Evolutionary conservation across 2,113 vertebrate species (phyloP).

Genomic region (Lophura nycthemera): DNA sequence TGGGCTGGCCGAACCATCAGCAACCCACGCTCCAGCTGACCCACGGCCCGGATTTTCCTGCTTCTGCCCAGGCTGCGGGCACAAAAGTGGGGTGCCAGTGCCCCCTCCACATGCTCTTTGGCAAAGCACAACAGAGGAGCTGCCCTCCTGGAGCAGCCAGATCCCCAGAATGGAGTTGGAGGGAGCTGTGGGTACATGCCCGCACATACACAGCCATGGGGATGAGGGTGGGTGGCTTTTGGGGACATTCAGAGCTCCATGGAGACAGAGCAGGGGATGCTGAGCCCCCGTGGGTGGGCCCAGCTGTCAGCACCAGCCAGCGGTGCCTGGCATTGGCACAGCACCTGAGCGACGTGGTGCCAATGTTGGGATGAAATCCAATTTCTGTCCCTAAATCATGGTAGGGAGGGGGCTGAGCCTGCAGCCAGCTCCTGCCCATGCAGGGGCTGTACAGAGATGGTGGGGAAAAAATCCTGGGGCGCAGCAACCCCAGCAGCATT

Average conservation of each 20-base stretch:
- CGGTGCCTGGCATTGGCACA: neutral
- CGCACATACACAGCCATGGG: neutral
- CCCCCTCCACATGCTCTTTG: constrained; percentile 38
- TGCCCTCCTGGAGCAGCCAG: constrained; percentile 39
- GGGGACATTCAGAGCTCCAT: neutral
- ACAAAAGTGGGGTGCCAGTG: neutral
- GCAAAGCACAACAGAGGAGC: constrained; percentile 30
- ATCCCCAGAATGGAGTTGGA: neutral
- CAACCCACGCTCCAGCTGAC: rapidly evolving
- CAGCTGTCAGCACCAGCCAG: constrained; percentile 21
- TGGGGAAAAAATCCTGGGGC: neutral
- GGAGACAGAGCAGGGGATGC: neutral
- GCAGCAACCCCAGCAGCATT: neutral
- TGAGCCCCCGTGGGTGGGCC: neutral
- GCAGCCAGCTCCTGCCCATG: neutral
- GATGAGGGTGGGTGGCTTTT: neutral
- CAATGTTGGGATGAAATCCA: neutral
- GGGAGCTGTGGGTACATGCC: neutral
- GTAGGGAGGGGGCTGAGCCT: neutral
- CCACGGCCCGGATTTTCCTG: neutral
- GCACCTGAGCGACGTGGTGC: neutral
- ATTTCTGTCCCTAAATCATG: neutral
- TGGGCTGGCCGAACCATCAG: neutral
- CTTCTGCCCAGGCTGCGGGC: neutral
- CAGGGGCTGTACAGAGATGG: neutral